A percentile compares a stretch with the other conserved stretches of the same genome.
These are phyloP conservation scores for Paramormyrops kingsleyae DNA, from an alignment of 2,113 vertebrate genomes.

Conservation along the genomic window DNA sequence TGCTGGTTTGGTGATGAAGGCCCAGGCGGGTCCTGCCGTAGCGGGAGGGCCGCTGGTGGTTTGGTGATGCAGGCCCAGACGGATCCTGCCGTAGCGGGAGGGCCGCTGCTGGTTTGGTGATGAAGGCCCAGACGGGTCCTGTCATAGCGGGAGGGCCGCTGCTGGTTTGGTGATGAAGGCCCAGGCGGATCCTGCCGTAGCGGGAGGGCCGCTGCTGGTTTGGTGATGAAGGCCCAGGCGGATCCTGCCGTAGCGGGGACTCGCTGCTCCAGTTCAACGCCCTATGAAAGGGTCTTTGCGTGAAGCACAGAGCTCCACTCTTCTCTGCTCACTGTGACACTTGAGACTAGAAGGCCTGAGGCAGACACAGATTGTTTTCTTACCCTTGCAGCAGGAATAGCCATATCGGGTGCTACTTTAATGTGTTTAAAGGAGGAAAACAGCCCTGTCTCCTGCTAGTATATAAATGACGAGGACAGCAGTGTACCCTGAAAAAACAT, in stretches of 20 bases:
- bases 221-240: neutral
- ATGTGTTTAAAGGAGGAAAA: slow-evolving; percentile 59
- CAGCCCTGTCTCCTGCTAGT: slow-evolving; percentile 50
- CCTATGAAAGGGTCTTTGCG: slow-evolving; percentile 62
- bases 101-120: neutral
- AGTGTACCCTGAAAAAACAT: slow-evolving; percentile 39
- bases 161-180: neutral
- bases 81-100: no score
- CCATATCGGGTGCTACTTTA: slow-evolving; percentile 66
- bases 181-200: neutral
- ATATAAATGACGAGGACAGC: slow-evolving; percentile 50
- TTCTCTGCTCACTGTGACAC: slow-evolving; percentile 58
- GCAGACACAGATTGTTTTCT: slow-evolving; percentile 58
- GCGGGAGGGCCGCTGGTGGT: neutral
- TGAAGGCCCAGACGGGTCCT: neutral
- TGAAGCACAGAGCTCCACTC: slow-evolving; percentile 63
- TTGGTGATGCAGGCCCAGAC: no score
- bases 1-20: neutral
- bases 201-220: neutral
- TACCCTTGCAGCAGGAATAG: slow-evolving; percentile 56
- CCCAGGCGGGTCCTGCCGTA: neutral
- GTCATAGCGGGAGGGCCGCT: neutral
- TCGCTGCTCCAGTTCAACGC: neutral
- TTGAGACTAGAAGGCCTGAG: slow-evolving; percentile 56
- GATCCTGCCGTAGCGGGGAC: neutral